Conservation (phyloP, 2,113 vertebrate genomes). For the Phocoena sinus region DNA sequence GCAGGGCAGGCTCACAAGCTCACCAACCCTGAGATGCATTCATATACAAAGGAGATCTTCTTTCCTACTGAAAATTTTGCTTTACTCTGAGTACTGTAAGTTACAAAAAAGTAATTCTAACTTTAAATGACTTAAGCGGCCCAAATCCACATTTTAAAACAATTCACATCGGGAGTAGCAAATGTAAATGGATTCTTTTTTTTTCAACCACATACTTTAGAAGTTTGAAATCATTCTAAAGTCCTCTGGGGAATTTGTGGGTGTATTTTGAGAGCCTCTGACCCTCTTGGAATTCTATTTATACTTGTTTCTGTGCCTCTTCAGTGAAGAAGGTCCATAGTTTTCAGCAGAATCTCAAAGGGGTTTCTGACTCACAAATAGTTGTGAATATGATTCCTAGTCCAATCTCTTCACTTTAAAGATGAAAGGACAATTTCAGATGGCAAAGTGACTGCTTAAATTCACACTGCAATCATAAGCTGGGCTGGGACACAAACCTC, state of each 20-base stretch:
- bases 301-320: slow-evolving; percentile 21
- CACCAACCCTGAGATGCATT: not conserved
- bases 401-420: not conserved
- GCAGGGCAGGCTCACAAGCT: not conserved
- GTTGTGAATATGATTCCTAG: not conserved
- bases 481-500: not conserved
- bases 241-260: not conserved
- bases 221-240: not conserved
- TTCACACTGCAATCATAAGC: not conserved
- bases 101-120: not conserved
- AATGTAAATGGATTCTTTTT: not conserved
- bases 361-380: not conserved
- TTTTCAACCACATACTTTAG: not conserved
- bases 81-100: not conserved
- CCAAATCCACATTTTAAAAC: slow-evolving; percentile 21
- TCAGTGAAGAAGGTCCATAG: not conserved
- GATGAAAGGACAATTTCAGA: not conserved
- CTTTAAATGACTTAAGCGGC: not conserved
- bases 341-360: not conserved
- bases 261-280: not conserved
- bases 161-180: not conserved
- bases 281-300: not conserved
- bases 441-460: not conserved
- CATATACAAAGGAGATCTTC: not conserved
- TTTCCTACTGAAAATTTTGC: not conserved